Conservation (phyloP, 2,888 invertebrate genomes). For the Nephrotoma flavescens region DNA sequence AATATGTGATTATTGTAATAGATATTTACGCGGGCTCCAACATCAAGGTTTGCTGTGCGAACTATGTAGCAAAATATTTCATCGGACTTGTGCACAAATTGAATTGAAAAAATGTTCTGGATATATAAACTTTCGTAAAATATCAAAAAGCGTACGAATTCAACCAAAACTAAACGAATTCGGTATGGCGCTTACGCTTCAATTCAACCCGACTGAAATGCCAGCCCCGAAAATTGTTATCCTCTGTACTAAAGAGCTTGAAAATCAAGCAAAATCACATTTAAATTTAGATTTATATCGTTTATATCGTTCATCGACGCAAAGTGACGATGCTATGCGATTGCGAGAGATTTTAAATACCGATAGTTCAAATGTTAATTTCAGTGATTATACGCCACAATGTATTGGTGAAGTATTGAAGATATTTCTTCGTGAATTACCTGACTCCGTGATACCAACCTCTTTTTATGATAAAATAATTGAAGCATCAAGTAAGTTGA, state of each 20-base stretch:
- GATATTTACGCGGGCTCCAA: slow-evolving; percentile 50
- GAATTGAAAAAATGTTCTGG: slow-evolving; percentile 28
- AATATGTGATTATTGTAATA: slow-evolving; percentile 57
- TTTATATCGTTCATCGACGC: slow-evolving; percentile 34
- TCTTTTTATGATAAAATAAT: slow-evolving; percentile 57
- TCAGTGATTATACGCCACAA: slow-evolving; percentile 34
- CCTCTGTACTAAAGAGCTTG: slow-evolving; percentile 44
- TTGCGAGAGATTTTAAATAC: slow-evolving; percentile 2
- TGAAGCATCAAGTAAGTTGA: slow-evolving; percentile 33
- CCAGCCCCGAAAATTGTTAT: slow-evolving; percentile 45
- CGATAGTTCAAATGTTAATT: slow-evolving; percentile 30
- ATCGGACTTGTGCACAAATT: slow-evolving; percentile 51
- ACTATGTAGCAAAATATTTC: slow-evolving; percentile 55
- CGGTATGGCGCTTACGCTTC: slow-evolving; percentile 45
- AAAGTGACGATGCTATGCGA: neutral
- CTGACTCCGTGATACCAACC: slow-evolving; percentile 61
- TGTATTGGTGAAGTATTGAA: slow-evolving; percentile 45
- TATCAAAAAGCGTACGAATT: slow-evolving; percentile 15
- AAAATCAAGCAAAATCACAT: slow-evolving; percentile 36
- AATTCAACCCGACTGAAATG: slow-evolving; percentile 39
- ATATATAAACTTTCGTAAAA: slow-evolving; percentile 33
- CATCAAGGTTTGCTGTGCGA: slow-evolving; percentile 58
- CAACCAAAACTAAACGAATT: slow-evolving; percentile 34
- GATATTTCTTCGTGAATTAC: slow-evolving; percentile 55
- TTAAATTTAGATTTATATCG: slow-evolving; percentile 44